Evolutionary conservation across 2,888 invertebrate genomes (phyloP).

Genomic region (Agriopis leucophaearia): DNA sequence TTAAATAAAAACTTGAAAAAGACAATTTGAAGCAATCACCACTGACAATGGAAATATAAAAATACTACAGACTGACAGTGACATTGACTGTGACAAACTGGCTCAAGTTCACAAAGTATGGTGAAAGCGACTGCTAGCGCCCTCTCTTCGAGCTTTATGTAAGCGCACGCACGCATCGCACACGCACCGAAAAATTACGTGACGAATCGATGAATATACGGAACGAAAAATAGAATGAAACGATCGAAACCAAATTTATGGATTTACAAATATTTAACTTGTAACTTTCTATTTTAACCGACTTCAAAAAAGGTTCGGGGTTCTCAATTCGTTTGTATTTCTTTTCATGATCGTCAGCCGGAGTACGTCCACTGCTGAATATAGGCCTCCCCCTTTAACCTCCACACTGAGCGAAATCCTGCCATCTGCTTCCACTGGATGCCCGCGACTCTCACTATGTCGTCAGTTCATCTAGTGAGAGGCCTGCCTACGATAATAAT

Average conservation of each 20-base stretch:
- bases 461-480: no score
- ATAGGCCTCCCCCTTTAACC: no score
- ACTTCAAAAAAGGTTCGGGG: no score
- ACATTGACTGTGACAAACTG: conserved; percentile 65
- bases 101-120: conserved; percentile 61
- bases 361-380: no score
- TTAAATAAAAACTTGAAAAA: not conserved
- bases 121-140: conserved; percentile 60
- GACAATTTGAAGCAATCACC: conserved; percentile 3
- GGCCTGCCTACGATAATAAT: no score
- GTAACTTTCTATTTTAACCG: not conserved
- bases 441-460: no score
- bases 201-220: conserved; percentile 47
- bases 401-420: no score
- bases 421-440: no score
- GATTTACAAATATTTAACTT: not conserved
- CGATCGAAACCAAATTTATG: not conserved
- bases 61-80: conserved; percentile 37
- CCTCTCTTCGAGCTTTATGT: conserved; percentile 50
- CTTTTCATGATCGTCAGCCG: no score
- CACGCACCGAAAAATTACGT: conserved; percentile 40
- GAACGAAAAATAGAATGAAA: conserved; percentile 23
- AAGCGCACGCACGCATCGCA: conserved; percentile 42
- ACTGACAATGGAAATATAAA: conserved; percentile 6
- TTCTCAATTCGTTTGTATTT: no score